These are phyloP conservation scores for Apoderus coryli DNA, from an alignment of 2,888 invertebrate species.

Conservation along the genomic window DNA sequence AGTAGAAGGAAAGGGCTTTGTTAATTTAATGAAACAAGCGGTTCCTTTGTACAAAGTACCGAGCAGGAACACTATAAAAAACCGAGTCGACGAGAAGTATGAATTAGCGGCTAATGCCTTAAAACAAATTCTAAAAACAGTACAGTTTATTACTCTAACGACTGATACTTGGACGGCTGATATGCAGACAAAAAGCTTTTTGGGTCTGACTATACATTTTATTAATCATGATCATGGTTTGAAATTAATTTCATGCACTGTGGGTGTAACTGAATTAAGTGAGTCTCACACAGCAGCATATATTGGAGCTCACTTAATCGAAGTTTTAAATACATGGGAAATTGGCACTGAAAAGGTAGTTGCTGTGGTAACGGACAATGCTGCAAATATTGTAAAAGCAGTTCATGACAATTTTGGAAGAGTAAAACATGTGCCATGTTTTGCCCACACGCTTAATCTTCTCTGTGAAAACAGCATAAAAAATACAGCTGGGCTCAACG, in stretches of 20 bases:
- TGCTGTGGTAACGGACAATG: slow-evolving; percentile 16
- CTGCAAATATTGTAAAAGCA: slow-evolving; percentile 16
- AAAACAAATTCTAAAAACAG: slow-evolving; percentile 11
- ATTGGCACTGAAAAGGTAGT: slow-evolving; percentile 14
- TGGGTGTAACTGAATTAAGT: slow-evolving; percentile 11
- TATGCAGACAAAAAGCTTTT: slow-evolving; percentile 15
- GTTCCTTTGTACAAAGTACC: slow-evolving; percentile 16
- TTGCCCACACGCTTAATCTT: slow-evolving; percentile 16
- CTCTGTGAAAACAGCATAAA: slow-evolving; percentile 12
- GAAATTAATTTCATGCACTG: slow-evolving; percentile 6
- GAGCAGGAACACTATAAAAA: slow-evolving; percentile 11
- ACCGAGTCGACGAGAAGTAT: slow-evolving; percentile 14
- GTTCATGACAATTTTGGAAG: slow-evolving; percentile 13
- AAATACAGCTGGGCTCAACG: slow-evolving; percentile 4
- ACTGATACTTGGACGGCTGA: slow-evolving; percentile 18
- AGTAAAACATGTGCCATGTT: slow-evolving; percentile 15
- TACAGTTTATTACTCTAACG: slow-evolving; percentile 13
- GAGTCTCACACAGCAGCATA: slow-evolving; percentile 12
- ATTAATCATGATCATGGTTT: slow-evolving; percentile 5
- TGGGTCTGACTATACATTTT: slow-evolving; percentile 16
- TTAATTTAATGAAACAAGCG: slow-evolving; percentile 12
- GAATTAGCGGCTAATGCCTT: slow-evolving; percentile 8
- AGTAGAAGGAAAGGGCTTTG: slow-evolving; percentile 16
- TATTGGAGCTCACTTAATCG: slow-evolving; percentile 6
- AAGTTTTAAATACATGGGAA: slow-evolving; percentile 13